Evolutionary conservation across 2,113 vertebrate species (phyloP).

Genomic region (Dasyprocta punctata): DNA sequence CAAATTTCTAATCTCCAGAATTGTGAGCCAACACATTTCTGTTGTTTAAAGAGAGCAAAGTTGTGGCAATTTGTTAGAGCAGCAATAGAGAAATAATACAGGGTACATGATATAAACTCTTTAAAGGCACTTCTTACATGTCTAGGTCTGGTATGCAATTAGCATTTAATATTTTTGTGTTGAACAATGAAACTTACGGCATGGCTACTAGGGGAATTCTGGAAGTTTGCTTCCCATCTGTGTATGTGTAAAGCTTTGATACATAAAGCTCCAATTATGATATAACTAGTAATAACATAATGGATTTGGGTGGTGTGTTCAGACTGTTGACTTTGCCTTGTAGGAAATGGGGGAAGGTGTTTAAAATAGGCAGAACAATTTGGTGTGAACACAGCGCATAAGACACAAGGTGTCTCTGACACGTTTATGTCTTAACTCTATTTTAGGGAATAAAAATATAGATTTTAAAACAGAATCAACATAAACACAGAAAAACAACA

Average conservation of each 20-base stretch:
- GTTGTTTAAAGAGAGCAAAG: background rate
- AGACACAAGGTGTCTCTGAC: background rate
- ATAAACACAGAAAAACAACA: background rate
- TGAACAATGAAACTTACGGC: background rate
- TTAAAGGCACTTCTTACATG: background rate
- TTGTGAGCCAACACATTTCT: background rate
- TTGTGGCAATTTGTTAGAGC: background rate
- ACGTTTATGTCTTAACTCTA: background rate
- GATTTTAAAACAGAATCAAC: background rate
- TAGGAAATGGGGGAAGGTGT: background rate
- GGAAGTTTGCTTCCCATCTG: constrained; percentile 57
- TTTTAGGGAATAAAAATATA: background rate
- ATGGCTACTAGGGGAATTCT: constrained; percentile 53
- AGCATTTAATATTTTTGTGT: constrained; percentile 54
- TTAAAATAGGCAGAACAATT: background rate
- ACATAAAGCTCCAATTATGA: constrained; percentile 48
- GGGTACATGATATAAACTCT: background rate
- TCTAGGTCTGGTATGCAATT: background rate
- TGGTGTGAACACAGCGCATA: background rate
- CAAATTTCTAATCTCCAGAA: background rate
- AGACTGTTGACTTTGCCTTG: background rate
- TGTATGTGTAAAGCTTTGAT: constrained; percentile 32
- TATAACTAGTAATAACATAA: constrained; percentile 52
- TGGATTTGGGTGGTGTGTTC: background rate
- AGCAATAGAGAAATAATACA: background rate